Evolutionary conservation across 1,140 invertebrate genomes (phyloP), one percentile per base, ranked within the genome.

Genomic region (Babylonia areolata): DNA sequence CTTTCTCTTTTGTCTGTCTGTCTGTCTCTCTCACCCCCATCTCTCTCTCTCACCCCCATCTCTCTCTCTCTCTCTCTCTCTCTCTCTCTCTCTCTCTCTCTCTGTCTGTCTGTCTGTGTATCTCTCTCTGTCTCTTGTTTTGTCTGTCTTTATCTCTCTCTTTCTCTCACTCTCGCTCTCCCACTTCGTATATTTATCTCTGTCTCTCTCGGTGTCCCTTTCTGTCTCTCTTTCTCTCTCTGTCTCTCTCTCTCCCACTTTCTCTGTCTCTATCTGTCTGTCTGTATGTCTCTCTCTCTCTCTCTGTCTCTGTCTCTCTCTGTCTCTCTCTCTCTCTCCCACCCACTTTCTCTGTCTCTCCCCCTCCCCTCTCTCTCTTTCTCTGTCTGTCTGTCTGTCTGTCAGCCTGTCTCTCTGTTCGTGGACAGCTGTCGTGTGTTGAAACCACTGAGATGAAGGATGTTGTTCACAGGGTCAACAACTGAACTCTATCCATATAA

Each of bases 211-310:
- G 9, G 35, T 39, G 11, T 28, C 9, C 15, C n/a, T 37, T 12
- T 37, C 46, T 51, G 9, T 20, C 46, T 20, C 46, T 20, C 46
- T 51, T 20, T 51, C 46, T 51, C 46, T 51, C 46, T 51, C 46
- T 51, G 9, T 51, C 46, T 51, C 46, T 51, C 46, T 51, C 46
- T 51, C n/a, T n/a, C n/a, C n/a, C n/a, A n/a, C n/a, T n/a, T n/a
- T n/a, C n/a, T n/a, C n/a, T n/a, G n/a, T n/a, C n/a, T 64, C 58
- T 64, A 3, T 64, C 20, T 23, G 3, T 64, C 58, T 64, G 3
- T 64, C 58, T 51, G 9, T 78, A 28, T 78, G 2, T 78, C 75
- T 77, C 75, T 78, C 75, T 78, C n/a, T n/a, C n/a, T n/a, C 46
- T 51, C 46, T 51, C 46, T 51, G 9, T 51, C 46, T 51, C 46